Evolutionary conservation across 1,140 invertebrate genomes (phyloP).

Genomic region (Maniola jurtina): DNA sequence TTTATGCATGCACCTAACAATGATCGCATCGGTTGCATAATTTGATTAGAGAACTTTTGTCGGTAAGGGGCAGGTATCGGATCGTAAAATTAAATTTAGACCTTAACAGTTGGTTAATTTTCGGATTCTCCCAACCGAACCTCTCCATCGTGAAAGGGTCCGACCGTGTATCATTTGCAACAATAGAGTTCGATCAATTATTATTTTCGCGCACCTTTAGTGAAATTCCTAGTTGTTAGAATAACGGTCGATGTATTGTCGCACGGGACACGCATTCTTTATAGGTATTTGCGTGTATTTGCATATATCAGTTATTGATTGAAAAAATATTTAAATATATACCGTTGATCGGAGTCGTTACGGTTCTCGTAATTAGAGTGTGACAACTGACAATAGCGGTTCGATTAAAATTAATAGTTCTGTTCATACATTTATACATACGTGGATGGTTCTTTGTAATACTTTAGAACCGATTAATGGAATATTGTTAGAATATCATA

Average conservation of each 20-base stretch:
- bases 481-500: no score
- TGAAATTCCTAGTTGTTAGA: constrained; percentile 69
- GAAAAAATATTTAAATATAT: constrained; percentile 72
- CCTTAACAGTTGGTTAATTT: constrained; percentile 76
- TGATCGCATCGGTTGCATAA: constrained; percentile 72
- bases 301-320: constrained; percentile 78
- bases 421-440: constrained; percentile 22
- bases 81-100: constrained; percentile 77
- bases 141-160: constrained; percentile 62
- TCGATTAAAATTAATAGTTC: constrained; percentile 41
- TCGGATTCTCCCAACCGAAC: constrained; percentile 69
- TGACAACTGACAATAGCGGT: constrained; percentile 64
- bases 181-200: constrained; percentile 72
- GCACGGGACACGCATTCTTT: constrained; percentile 46
- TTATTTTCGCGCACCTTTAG: constrained; percentile 74
- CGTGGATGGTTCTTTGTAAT: no score
- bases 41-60: constrained; percentile 76
- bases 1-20: constrained; percentile 72
- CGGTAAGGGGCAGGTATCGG: constrained; percentile 68
- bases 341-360: constrained; percentile 61
- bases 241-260: constrained; percentile 73
- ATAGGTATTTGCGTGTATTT: constrained; percentile 65
- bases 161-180: constrained; percentile 60
- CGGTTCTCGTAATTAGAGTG: constrained; percentile 57
- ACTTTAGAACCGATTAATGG: no score